These are phyloP conservation scores for Idaea aversata DNA, from an alignment of 2,888 invertebrate genomes.

Conservation along the genomic window DNA sequence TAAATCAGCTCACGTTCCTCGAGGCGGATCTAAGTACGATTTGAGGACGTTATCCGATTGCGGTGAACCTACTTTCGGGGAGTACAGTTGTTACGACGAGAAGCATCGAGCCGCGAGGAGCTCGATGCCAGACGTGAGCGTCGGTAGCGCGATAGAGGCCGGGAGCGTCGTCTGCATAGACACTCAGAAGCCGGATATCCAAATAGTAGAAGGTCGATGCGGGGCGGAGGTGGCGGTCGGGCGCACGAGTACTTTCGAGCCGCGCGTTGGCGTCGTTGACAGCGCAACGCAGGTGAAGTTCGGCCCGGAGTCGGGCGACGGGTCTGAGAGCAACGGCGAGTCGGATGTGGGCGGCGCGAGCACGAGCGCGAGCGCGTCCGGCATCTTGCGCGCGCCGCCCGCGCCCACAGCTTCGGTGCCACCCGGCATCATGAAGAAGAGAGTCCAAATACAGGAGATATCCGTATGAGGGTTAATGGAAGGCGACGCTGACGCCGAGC, in stretches of 20 bases:
- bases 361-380: conserved; percentile 43
- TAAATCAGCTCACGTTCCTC: conserved; percentile 78
- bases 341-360: conserved; percentile 66
- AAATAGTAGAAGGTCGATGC: conserved; percentile 65
- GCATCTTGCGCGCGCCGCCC: conserved; percentile 72
- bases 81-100: conserved; percentile 84
- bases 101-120: conserved; percentile 81
- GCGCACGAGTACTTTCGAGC: conserved; percentile 74
- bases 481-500: conserved; percentile 50
- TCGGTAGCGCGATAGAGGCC: conserved; percentile 81
- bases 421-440: conserved; percentile 90
- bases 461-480: conserved; percentile 86
- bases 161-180: conserved; percentile 77
- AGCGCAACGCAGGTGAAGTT: conserved; percentile 77
- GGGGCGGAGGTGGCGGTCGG: conserved; percentile 55
- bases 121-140: conserved; percentile 81
- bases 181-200: conserved; percentile 76
- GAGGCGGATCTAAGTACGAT: conserved; percentile 71
- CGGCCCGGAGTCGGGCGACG: conserved; percentile 44
- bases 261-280: conserved; percentile 73
- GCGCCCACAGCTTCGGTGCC: conserved; percentile 80
- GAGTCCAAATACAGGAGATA: conserved; percentile 96
- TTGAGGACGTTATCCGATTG: conserved; percentile 76
- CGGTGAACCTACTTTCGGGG: conserved; percentile 80
- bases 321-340: conserved; percentile 64